Conservation (phyloP, 2,113 vertebrate genomes). For the Halcyon malimbica region DNA sequence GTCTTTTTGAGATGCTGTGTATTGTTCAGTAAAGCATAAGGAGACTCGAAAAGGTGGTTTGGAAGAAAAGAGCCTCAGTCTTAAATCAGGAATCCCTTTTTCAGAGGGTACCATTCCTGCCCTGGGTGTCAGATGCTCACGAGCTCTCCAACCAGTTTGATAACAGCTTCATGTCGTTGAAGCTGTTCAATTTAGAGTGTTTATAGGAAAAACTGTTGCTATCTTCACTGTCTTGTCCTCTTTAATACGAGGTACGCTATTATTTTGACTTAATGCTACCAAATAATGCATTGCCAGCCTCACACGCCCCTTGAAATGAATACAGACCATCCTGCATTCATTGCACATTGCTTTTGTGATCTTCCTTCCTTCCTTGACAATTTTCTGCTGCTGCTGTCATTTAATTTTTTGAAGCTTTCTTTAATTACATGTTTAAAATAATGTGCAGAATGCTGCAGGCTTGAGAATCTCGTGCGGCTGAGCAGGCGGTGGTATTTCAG, state of each 20-base stretch:
- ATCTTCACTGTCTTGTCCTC: background rate
- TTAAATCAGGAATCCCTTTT: background rate
- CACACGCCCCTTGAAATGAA: background rate
- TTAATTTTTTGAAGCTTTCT: background rate
- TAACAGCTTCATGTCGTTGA: background rate
- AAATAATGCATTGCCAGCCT: background rate
- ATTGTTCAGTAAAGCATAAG: background rate
- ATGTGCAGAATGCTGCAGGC: background rate
- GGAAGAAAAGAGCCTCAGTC: background rate
- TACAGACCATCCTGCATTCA: background rate
- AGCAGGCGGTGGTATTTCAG: background rate
- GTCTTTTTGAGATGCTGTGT: background rate
- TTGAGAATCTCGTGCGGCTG: background rate
- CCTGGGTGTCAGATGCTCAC: background rate
- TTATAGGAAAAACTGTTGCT: fast-evolving
- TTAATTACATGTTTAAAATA: slow-evolving; percentile 1
- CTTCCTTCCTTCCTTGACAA: background rate
- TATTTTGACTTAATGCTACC: background rate
- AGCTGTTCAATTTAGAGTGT: background rate
- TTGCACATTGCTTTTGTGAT: background rate
- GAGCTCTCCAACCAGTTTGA: background rate
- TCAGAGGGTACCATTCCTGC: background rate
- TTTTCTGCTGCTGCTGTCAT: background rate
- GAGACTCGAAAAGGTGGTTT: background rate
- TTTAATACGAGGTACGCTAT: background rate